phyloP scores from a whole-genome alignment of 2,797 vertebrate species.

The Cyprinella venusta region DNA sequence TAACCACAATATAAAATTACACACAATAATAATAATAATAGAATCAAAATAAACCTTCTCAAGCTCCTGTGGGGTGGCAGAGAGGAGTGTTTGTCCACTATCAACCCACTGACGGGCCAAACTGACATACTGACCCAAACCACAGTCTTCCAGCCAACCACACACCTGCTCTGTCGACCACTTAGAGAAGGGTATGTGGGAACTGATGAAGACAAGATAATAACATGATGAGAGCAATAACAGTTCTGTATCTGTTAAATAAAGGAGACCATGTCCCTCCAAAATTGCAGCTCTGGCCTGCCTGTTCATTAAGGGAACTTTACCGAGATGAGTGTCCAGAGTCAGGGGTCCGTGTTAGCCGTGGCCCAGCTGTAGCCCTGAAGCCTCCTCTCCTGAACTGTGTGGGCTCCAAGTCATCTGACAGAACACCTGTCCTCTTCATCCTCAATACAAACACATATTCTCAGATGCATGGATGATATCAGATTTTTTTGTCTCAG shows the following conservation, averaged over 20 bases:
- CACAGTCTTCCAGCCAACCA: slow-evolving; percentile 93
- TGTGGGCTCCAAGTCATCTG: slow-evolving; percentile 81
- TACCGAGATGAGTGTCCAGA: slow-evolving; percentile 75
- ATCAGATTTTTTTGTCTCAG: neutral
- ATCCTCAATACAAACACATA: slow-evolving; percentile 71
- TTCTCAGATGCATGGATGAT: neutral
- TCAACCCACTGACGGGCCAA: slow-evolving; percentile 94
- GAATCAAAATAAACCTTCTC: slow-evolving; percentile 85
- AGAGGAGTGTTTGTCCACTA: slow-evolving; percentile 89
- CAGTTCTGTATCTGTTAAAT: neutral
- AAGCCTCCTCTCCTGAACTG: slow-evolving; percentile 93
- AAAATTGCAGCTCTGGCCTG: neutral
- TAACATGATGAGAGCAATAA: neutral
- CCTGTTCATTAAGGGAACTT: neutral
- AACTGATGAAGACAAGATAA: slow-evolving; percentile 75
- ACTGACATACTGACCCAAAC: slow-evolving; percentile 91
- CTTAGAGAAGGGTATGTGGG: slow-evolving; percentile 90
- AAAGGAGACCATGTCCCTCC: neutral
- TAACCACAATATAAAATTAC: neutral
- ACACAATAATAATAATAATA: neutral
- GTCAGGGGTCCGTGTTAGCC: slow-evolving; percentile 90
- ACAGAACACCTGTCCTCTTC: slow-evolving; percentile 88
- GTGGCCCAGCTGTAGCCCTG: slow-evolving; percentile 92
- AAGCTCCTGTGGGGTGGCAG: slow-evolving; percentile 92
- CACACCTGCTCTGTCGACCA: slow-evolving; percentile 96